A percentile compares a stretch with the other conserved stretches of the same genome.
These are phyloP conservation scores for Hepsetus odoe DNA, from an alignment of 2,113 vertebrate genomes.

Conservation along the genomic window DNA sequence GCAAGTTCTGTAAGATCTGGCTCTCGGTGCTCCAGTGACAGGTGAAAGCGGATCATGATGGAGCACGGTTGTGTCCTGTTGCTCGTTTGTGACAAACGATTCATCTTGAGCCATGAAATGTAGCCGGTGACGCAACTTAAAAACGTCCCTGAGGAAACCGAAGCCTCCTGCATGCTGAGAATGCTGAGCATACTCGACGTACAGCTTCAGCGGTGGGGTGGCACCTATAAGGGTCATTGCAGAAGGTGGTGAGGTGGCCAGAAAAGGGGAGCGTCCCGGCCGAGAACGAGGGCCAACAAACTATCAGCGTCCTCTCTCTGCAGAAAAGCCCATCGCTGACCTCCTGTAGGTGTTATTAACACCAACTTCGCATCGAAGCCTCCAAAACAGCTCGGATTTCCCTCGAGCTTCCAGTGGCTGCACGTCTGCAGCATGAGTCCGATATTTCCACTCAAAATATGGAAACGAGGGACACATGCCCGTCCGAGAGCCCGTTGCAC, in stretches of 20 bases:
- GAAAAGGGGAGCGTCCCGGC: background rate
- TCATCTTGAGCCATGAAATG: slow-evolving; percentile 1
- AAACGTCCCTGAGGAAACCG: background rate
- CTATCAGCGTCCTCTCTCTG: background rate
- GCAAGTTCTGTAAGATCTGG: background rate
- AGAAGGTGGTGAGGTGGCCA: slow-evolving; percentile 25
- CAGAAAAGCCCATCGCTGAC: too few species aligned
- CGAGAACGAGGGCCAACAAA: background rate
- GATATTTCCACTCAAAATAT: too few species aligned
- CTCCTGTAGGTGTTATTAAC: too few species aligned
- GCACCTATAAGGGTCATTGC: slow-evolving; percentile 37
- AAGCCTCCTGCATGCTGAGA: background rate
- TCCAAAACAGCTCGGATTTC: too few species aligned
- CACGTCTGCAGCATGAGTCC: too few species aligned
- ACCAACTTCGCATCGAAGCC: too few species aligned
- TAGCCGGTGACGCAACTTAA: slow-evolving; percentile 23
- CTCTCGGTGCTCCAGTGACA: background rate
- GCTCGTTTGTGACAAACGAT: background rate
- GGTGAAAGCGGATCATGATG: background rate
- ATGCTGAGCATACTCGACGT: slow-evolving; percentile 25
- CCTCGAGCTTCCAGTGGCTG: too few species aligned
- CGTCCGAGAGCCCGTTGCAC: too few species aligned
- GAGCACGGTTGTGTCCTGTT: background rate
- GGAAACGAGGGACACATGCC: too few species aligned
- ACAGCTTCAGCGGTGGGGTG: slow-evolving; percentile 27